A percentile compares a stretch with the other conserved stretches of the same genome.
Conservation (phyloP, 2,113 vertebrate species). For the Saguinus imperator region DNA sequence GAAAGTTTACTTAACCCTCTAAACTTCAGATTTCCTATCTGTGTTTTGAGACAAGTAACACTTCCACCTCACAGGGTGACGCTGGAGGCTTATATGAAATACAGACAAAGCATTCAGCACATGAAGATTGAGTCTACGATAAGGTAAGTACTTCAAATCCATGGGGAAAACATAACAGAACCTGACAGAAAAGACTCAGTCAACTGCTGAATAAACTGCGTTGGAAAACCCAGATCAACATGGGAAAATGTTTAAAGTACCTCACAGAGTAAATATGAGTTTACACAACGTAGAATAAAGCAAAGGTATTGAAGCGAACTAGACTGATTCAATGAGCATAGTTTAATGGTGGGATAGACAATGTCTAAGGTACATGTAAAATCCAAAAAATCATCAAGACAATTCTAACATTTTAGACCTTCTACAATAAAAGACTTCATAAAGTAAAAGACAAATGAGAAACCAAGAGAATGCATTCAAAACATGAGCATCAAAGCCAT, state of each 20-base stretch:
- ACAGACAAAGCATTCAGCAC: accelerated
- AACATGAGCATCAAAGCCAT: neutral
- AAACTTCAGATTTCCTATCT: neutral
- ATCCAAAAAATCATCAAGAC: neutral
- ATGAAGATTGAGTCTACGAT: accelerated
- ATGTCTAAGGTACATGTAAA: neutral
- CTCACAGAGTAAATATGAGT: neutral
- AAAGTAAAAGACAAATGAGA: neutral
- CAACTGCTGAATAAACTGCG: neutral
- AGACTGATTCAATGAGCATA: neutral
- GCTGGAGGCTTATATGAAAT: neutral
- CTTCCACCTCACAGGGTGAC: accelerated
- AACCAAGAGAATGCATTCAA: neutral
- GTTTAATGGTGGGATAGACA: no score
- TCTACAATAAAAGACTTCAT: neutral
- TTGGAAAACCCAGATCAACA: neutral
- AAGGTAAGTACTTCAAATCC: accelerated
- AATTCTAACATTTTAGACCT: neutral
- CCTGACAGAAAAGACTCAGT: no score
- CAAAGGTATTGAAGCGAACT: neutral
- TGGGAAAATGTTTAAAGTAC: neutral
- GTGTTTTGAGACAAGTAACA: neutral
- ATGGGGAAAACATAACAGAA: neutral
- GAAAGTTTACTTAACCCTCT: neutral
- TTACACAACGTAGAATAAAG: no score